Base-by-base conservation (phyloP, 2,797 vertebrate genomes). In the Oreochromis grahami region DNA sequence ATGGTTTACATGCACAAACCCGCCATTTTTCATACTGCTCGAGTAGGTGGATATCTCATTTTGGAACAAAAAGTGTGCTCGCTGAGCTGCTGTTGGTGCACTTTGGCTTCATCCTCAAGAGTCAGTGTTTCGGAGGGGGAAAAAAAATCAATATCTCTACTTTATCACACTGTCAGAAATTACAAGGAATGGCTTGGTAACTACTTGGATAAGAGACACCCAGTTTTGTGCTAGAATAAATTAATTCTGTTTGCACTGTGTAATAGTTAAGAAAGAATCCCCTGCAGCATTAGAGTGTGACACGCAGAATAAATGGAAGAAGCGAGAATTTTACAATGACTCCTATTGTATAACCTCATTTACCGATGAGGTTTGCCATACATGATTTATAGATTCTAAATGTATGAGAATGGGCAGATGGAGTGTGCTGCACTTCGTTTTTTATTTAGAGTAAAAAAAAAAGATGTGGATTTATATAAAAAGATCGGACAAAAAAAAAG, bases 331-430 rank as follows among this genome's bases (percentile, higher is more conserved):
- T 92, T 84, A 91, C 92, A 86, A 89, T 85, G 89, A 88, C 91
- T 95, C 52, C 79, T 45, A 90, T 89, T 90, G 88, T 90, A 68
- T 89, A 93, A 93, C 83, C 91, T 91, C 76, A 80, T 92, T 91
- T 88, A 91, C 90, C 87, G 88, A 93, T 84, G 85, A 91, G 92
- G 53, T 88, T 92, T 86, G 86, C 86, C 88, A 51, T 81, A 72
- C 65, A 88, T 95, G 93, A 95, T 95, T 94, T 94, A 95, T 94
- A 93, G 92, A 94, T 92, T 79, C 82, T 88, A 91, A 93, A 91
- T 89, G 91, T 84, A 58, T 56, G 80, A 87, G 87, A 89, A 92
- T 32, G 45, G 87, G 84, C 78, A 87, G 88, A 88, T 32, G 53
- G 81, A 85, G 78, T 41, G 76, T 55, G 85, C 82, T 19, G 79